Conservation (phyloP, 2,113 vertebrate genomes). For the Hemichromis elongatus region DNA sequence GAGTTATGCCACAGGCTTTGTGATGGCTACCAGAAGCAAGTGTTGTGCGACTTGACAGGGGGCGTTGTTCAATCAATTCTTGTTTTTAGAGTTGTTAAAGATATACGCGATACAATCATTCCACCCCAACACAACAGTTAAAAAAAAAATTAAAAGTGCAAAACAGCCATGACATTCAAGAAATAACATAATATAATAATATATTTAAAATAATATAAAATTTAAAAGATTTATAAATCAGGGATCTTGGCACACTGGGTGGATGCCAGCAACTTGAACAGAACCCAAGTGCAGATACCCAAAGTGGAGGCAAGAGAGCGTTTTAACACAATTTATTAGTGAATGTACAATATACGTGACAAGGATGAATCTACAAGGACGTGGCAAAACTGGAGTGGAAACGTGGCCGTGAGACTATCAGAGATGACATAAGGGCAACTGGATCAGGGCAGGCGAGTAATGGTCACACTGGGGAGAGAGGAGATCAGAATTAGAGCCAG, state of each 20-base stretch:
- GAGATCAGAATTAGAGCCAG: too few species aligned
- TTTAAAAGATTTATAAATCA: background rate
- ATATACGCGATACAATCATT: background rate
- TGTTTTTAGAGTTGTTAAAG: background rate
- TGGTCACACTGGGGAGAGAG: too few species aligned
- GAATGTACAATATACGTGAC: too few species aligned
- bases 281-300: too few species aligned
- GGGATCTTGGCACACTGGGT: background rate
- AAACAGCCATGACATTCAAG: background rate
- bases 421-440: too few species aligned
- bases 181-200: background rate
- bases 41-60: background rate
- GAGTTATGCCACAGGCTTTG: background rate
- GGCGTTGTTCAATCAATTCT: background rate
- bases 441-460: too few species aligned
- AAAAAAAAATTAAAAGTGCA: background rate
- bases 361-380: too few species aligned
- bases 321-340: too few species aligned
- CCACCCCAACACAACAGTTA: background rate
- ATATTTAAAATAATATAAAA: background rate
- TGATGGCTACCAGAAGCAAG: background rate
- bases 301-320: too few species aligned
- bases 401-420: too few species aligned
- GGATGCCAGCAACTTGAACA: too few species aligned
- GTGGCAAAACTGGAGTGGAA: too few species aligned